phyloP scores from a whole-genome alignment of 2,888 invertebrate species.

The Chelonus formosanus region DNA sequence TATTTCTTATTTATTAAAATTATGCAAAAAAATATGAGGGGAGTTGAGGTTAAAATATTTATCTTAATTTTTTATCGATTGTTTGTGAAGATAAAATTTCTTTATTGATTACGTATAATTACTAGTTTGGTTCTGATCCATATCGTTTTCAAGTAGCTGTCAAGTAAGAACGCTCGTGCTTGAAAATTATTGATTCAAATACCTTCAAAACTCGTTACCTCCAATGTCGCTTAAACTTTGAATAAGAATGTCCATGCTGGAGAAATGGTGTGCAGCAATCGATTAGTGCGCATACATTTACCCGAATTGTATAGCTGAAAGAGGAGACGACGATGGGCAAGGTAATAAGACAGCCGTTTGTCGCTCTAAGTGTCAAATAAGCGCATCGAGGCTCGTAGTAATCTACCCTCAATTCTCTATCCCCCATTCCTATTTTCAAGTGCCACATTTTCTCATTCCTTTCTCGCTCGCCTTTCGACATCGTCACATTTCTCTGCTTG shows the following conservation, averaged over 20 bases:
- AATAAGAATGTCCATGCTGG: constrained; percentile 43
- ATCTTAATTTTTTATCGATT: too few species aligned
- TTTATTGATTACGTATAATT: too few species aligned
- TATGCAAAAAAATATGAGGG: too few species aligned
- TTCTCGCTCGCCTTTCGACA: constrained; percentile 12
- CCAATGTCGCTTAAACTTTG: constrained; percentile 40
- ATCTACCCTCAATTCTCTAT: constrained; percentile 26
- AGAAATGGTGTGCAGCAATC: constrained; percentile 34
- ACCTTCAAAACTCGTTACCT: constrained; percentile 45
- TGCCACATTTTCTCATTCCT: constrained; percentile 29
- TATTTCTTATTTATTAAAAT: too few species aligned
- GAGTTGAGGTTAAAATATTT: too few species aligned
- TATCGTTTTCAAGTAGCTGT: constrained; percentile 20
- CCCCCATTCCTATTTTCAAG: constrained; percentile 3
- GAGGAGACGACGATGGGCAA: constrained; percentile 41
- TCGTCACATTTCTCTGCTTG: constrained; percentile 36
- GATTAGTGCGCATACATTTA: constrained; percentile 21
- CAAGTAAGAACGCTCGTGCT: constrained; percentile 23
- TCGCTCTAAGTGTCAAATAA: constrained; percentile 61
- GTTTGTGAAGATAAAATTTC: too few species aligned
- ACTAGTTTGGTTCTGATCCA: background rate
- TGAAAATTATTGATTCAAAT: constrained; percentile 39
- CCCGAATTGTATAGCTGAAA: constrained; percentile 7
- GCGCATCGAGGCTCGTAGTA: constrained; percentile 51
- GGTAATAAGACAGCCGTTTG: constrained; percentile 62